A percentile compares a stretch with the other conserved stretches of the same genome.
Evolutionary conservation across 2,113 vertebrate species (phyloP).

Genomic region (Orthonyx spaldingii): DNA sequence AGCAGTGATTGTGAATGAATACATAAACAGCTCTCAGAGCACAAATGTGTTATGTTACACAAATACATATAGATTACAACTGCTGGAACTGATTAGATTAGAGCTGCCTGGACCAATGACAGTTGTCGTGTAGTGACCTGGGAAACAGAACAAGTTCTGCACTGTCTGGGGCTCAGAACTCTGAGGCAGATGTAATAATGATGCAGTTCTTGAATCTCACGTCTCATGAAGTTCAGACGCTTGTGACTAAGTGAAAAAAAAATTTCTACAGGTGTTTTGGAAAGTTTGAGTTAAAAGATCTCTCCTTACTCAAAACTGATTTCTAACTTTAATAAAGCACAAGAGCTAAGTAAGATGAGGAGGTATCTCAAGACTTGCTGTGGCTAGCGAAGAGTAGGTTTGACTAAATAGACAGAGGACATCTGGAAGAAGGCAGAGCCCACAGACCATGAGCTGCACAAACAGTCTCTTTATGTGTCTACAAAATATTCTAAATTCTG

Average conservation of each 20-base stretch:
- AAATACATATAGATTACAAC: background rate
- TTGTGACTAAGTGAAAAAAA: background rate
- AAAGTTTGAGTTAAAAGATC: conserved; percentile 26
- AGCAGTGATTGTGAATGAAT: background rate
- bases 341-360: background rate
- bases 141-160: background rate
- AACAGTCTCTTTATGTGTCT: background rate
- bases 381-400: background rate
- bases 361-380: background rate
- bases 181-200: background rate
- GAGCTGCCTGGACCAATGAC: background rate
- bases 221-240: background rate
- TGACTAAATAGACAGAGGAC: background rate
- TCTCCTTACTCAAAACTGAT: background rate
- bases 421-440: background rate
- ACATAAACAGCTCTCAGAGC: background rate
- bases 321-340: background rate
- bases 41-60: background rate
- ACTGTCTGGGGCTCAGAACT: background rate
- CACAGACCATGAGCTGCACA: background rate
- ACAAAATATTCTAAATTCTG: background rate
- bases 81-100: too few species aligned
- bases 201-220: background rate
- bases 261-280: background rate
- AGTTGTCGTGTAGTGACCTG: background rate